These are phyloP conservation scores for Eleginops maclovinus DNA, from an alignment of 2,113 vertebrate species.

Conservation along the genomic window DNA sequence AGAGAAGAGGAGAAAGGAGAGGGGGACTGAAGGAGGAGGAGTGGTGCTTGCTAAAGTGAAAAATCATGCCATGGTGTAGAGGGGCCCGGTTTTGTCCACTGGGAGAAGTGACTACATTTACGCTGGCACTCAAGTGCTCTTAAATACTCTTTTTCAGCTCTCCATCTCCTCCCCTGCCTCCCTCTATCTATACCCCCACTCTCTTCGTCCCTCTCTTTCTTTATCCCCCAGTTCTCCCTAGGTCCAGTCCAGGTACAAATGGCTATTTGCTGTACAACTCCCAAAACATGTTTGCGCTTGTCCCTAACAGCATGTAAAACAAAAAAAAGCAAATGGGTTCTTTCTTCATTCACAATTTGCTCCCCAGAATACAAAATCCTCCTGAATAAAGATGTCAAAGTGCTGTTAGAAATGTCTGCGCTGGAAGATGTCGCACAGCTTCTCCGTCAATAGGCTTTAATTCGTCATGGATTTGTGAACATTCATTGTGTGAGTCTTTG, in stretches of 20 bases:
- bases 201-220: conserved; percentile 15
- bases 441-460: conserved; percentile 62
- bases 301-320: conserved; percentile 90
- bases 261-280: conserved; percentile 94
- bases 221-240: conserved; percentile 38
- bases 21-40: conserved; percentile 52
- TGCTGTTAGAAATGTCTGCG: conserved; percentile 80
- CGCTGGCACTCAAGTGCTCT: conserved; percentile 90
- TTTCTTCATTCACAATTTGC: conserved; percentile 86
- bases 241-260: conserved; percentile 89
- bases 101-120: conserved; percentile 88
- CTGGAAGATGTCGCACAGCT: conserved; percentile 70
- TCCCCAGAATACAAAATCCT: conserved; percentile 79
- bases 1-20: conserved; percentile 52
- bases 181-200: conserved; percentile 25
- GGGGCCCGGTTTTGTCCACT: conserved; percentile 84
- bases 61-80: conserved; percentile 91
- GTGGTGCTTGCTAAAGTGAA: conserved; percentile 86
- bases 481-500: conserved; percentile 22
- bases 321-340: conserved; percentile 68
- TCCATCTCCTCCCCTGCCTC: conserved; percentile 13
- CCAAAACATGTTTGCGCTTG: conserved; percentile 83
- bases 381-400: conserved; percentile 85
- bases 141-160: conserved; percentile 82
- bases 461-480: conserved; percentile 36